Base-by-base conservation (phyloP, 1,140 invertebrate species). In the Hypsibius dujardini region DNA sequence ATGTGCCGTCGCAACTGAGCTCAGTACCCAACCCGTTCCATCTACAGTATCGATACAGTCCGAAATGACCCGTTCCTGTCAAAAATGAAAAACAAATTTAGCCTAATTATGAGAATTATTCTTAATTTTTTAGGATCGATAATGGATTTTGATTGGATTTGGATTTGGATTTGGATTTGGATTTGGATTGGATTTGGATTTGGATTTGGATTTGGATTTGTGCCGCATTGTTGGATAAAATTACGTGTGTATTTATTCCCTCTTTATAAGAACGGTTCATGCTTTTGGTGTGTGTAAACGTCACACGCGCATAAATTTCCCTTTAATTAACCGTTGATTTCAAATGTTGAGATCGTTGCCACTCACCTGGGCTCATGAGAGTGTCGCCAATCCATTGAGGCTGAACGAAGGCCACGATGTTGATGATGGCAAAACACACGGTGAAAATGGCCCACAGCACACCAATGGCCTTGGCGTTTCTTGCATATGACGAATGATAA, bases 381-480 rank as follows among this genome's bases (percentile, higher is more conserved):
- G 84, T 79, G 76, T 85, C 84, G 84, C 93, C 76, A 86, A 88
- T 89, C 84, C 94, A 98, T 81, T 97, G 92, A 2, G 93, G 92
- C 71, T 94, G 94, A 28, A 95, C 86, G 78, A 97, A 95, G 0
- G 92, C 88, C 28, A 97, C 91, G 72, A 93, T 86, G 71, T 87
- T 87, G 76, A 97, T 94, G 75, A 98, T 95, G 70, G 90, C 90
- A 79, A 92, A 96, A 80, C 93, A 96, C 76, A 95, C 89, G 70
- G 90, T 81, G 79, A 97, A 95, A 75, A 96, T 90, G 42, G 88
- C 92, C 95, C 95, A 97, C 62, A 96, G 82, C 28, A 97, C 91
- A 59, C 90, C 92, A 71, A 97, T 92, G 56, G 93, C 92, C 62
- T 67, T 67, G 62, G 62, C 62, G 45, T 67, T 67, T 3, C 62